A percentile compares a stretch with the other conserved stretches of the same genome.
Evolutionary conservation across 2,888 invertebrate species (phyloP).

Genomic region (Lasius platythorax): DNA sequence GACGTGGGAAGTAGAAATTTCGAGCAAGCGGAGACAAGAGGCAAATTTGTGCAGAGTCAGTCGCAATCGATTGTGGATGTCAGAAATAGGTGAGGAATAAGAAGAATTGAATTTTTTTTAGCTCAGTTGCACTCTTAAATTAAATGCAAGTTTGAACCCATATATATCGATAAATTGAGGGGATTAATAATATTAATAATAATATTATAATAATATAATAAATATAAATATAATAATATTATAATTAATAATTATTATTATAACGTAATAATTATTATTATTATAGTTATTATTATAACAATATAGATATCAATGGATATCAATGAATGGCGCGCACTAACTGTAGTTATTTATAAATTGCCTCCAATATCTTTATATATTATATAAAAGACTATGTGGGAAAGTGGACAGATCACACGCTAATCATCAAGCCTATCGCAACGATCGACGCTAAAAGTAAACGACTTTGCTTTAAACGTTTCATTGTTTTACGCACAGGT

Average conservation of each 20-base stretch:
- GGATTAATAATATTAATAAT: slow-evolving; percentile 4
- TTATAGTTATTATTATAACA: not conserved
- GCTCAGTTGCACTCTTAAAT: not conserved
- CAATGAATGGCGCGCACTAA: not conserved
- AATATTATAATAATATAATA: not conserved
- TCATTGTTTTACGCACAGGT: slow-evolving; percentile 70
- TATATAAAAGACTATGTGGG: not conserved
- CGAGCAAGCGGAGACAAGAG: slow-evolving; percentile 70
- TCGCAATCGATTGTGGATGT: slow-evolving; percentile 78
- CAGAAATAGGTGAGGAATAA: slow-evolving; percentile 78
- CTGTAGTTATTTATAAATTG: not conserved
- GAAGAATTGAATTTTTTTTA: not conserved
- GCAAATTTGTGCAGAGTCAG: slow-evolving; percentile 70
- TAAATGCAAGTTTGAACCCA: not conserved
- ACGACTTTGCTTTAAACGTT: not conserved
- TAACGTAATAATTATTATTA: too few species aligned
- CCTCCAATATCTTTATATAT: not conserved
- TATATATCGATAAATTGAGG: not conserved
- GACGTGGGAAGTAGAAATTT: slow-evolving; percentile 70
- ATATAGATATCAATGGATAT: not conserved
- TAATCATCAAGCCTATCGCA: not conserved
- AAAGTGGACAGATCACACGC: not conserved
- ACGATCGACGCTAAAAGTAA: not conserved
- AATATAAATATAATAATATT: too few species aligned
- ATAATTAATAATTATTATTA: too few species aligned